phyloP scores from a whole-genome alignment of 2,888 invertebrate species.

The Drosophila histrio region DNA sequence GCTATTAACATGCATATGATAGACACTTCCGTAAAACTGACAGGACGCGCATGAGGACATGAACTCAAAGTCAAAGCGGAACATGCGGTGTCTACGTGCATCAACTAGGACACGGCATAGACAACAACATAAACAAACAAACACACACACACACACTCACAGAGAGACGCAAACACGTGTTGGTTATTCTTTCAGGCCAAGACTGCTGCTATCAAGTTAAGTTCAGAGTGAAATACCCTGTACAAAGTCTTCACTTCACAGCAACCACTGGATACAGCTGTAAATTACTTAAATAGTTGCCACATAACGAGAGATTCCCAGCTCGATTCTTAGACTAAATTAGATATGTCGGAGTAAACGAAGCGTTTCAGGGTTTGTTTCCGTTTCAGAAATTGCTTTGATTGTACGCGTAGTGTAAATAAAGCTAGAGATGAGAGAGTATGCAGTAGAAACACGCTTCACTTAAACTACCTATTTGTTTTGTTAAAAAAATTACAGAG shows the following conservation, averaged over 20 bases:
- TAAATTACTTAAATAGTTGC: background rate
- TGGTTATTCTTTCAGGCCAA: constrained; percentile 32
- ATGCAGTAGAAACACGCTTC: too few relatives aligned
- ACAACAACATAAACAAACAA: constrained; percentile 13
- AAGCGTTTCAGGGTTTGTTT: background rate
- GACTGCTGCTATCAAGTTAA: constrained; percentile 8
- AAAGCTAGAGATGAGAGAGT: background rate
- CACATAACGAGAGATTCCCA: background rate
- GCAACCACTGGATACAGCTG: background rate
- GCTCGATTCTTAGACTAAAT: background rate
- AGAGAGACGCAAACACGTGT: constrained; percentile 24
- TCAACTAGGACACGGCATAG: constrained; percentile 32
- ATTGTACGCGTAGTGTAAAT: background rate
- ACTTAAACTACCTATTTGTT: background rate
- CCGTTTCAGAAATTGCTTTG: background rate
- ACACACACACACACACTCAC: constrained; percentile 3
- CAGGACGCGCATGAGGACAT: constrained; percentile 49
- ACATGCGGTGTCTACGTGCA: constrained; percentile 70
- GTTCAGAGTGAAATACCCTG: constrained; percentile 25
- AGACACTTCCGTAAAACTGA: constrained; percentile 75
- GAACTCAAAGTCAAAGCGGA: constrained; percentile 54
- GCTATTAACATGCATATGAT: constrained; percentile 79
- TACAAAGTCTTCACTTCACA: background rate
- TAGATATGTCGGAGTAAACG: background rate
- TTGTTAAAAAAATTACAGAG: constrained; percentile 10